Percentiles rank a stretch among this genome's conserved stretches.
These are phyloP conservation scores for Hybos culiciformis DNA, from an alignment of 2,888 invertebrate species.

Conservation along the genomic window DNA sequence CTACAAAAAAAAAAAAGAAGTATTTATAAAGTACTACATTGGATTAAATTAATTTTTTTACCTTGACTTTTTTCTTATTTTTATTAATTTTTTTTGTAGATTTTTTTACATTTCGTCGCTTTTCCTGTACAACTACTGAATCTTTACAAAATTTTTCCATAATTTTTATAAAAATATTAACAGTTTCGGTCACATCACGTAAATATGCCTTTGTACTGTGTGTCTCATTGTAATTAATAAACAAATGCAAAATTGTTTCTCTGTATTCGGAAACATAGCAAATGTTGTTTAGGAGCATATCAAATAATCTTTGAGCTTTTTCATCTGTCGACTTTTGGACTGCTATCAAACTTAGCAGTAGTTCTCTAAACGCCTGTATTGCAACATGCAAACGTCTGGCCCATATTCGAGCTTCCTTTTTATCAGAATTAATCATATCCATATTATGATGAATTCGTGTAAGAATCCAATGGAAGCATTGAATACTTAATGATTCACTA, in stretches of 20 bases:
- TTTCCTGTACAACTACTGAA: conserved; percentile 56
- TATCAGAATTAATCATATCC: conserved; percentile 76
- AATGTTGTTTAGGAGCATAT: conserved; percentile 77
- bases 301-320: conserved; percentile 61
- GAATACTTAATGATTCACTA: conserved; percentile 85
- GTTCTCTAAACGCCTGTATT: conserved; percentile 58
- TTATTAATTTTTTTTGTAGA: conserved; percentile 23
- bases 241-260: conserved; percentile 68
- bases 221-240: conserved; percentile 69
- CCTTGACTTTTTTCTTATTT: conserved; percentile 37
- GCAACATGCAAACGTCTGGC: conserved; percentile 75
- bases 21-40: conserved; percentile 2
- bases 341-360: conserved; percentile 64
- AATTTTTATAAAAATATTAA: conserved; percentile 83
- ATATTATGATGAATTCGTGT: conserved; percentile 64
- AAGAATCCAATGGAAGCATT: conserved; percentile 78
- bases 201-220: conserved; percentile 80
- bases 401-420: conserved; percentile 72
- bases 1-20: conserved; percentile 1
- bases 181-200: conserved; percentile 76
- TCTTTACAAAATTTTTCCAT: conserved; percentile 57
- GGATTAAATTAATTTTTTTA: conserved; percentile 7
- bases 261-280: conserved; percentile 91
- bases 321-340: conserved; percentile 67
- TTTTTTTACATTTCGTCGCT: conserved; percentile 18